These are phyloP conservation scores for Tineola bisselliella DNA, from an alignment of 2,888 invertebrate species.

Conservation along the genomic window DNA sequence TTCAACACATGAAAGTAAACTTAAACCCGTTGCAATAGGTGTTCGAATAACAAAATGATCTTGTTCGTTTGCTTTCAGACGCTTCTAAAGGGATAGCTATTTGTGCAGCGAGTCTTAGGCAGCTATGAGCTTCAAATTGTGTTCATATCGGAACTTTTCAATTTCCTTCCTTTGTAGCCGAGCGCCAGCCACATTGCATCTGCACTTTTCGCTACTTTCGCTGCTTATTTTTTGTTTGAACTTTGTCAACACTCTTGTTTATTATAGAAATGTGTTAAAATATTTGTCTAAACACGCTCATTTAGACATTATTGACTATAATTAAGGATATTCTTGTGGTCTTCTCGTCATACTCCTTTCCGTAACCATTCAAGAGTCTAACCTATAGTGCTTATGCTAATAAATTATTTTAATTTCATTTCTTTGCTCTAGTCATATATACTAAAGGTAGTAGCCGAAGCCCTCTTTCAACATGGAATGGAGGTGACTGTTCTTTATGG, in stretches of 20 bases:
- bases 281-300: too few species aligned
- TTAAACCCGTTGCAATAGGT: neutral
- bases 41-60: neutral
- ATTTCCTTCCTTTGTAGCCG: conserved; percentile 1
- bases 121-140: conserved; percentile 1
- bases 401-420: too few species aligned
- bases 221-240: neutral
- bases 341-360: too few species aligned
- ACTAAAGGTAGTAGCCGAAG: too few species aligned
- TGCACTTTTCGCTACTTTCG: neutral
- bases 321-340: too few species aligned
- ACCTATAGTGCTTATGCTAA: too few species aligned
- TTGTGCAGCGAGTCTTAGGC: neutral
- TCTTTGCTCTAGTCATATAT: too few species aligned
- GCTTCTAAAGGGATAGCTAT: neutral
- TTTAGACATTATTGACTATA: too few species aligned
- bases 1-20: neutral
- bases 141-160: conserved; percentile 12
- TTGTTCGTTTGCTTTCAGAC: neutral
- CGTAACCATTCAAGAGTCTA: too few species aligned
- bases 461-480: too few species aligned
- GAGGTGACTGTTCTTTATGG: too few species aligned
- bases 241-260: neutral
- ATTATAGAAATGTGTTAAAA: too few species aligned
- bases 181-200: conserved; percentile 2